These are phyloP conservation scores for Sycophila sp. DNA, from an alignment of 1,140 invertebrate genomes.

Conservation along the genomic window DNA sequence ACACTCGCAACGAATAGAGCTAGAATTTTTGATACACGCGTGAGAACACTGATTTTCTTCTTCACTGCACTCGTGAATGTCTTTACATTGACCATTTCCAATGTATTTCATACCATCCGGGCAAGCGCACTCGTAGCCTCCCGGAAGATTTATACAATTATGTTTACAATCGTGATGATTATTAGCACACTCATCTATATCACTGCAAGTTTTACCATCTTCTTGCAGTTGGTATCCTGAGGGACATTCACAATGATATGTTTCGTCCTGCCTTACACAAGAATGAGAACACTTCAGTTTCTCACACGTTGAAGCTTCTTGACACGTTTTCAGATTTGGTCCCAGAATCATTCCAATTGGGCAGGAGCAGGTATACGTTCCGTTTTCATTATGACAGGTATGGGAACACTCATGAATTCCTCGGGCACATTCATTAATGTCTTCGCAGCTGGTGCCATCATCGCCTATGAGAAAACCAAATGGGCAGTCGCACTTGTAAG, in stretches of 20 bases:
- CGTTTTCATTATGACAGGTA: constrained; percentile 67
- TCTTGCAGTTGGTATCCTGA: constrained; percentile 45
- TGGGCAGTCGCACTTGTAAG: constrained; percentile 73
- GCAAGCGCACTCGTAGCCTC: constrained; percentile 83
- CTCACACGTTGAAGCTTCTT: constrained; percentile 37
- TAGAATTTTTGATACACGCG: constrained; percentile 60
- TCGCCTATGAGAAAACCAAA: constrained; percentile 68
- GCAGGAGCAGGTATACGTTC: constrained; percentile 66
- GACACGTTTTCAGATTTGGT: constrained; percentile 76
- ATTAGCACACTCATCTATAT: constrained; percentile 81
- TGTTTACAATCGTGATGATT: constrained; percentile 73
- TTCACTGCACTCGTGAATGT: constrained; percentile 70
- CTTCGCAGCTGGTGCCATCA: constrained; percentile 63
- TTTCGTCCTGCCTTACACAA: constrained; percentile 62
- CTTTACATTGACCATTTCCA: constrained; percentile 71
- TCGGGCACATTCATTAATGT: constrained; percentile 72
- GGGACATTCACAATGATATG: constrained; percentile 65
- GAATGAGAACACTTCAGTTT: constrained; percentile 63
- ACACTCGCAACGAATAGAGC: constrained; percentile 78
- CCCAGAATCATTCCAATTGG: constrained; percentile 73
- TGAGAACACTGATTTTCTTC: constrained; percentile 70
- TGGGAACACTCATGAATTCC: constrained; percentile 68
- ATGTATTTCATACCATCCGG: constrained; percentile 67
- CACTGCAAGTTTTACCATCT: constrained; percentile 59
- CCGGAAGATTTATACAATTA: constrained; percentile 81